Evolutionary conservation across 2,888 invertebrate genomes (phyloP), one percentile per base, ranked within the genome.

Genomic region (Griposia aprilina): DNA sequence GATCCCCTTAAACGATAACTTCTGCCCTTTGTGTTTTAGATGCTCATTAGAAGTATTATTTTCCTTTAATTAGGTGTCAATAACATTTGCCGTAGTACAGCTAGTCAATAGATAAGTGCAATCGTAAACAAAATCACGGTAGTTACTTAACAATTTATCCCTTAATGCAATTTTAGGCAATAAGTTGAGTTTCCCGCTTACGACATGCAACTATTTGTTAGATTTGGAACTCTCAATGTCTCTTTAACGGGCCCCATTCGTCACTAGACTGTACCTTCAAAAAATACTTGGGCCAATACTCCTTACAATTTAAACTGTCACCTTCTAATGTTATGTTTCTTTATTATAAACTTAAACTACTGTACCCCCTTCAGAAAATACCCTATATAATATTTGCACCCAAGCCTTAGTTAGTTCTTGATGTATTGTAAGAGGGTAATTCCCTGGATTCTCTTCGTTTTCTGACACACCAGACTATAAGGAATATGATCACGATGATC

Each of bases 381-480:
- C 3, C 60, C 15, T 82, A 82, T 82, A 82, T 15, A 30, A 10
- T 65, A 62, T 26, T 15, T 20, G 0, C 45, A 15, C 36, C 45
- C 15, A 2, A 2, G 15, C 62, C 8, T 30, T 20, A 66, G 52
- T 83, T 74, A 65, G 68, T 72, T 71, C 84, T 83, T 13, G 77
- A 74, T 0, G 94, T 94, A 13, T 91, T 90, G 45, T 94, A 95
- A 0, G 87, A 81, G 0, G 98, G 98, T 59, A 98, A 92, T 87
- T 98, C 98, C 68, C 97, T 91, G 0, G 96, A 97, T 63, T 95
- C 97, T 92, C 94, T 96, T 82, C 97, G 97, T 80, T 97, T 95
- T 82, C 96, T 97, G 75, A 97, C 96, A 90, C 98, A 98, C 96
- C 97, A 97, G 77, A 97, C 94, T 73, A 98, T 97, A 83, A 97